A percentile compares a stretch with the other conserved stretches of the same genome.
Evolutionary conservation across 2,888 invertebrate species (phyloP).

Genomic region (Drosophila incognita): DNA sequence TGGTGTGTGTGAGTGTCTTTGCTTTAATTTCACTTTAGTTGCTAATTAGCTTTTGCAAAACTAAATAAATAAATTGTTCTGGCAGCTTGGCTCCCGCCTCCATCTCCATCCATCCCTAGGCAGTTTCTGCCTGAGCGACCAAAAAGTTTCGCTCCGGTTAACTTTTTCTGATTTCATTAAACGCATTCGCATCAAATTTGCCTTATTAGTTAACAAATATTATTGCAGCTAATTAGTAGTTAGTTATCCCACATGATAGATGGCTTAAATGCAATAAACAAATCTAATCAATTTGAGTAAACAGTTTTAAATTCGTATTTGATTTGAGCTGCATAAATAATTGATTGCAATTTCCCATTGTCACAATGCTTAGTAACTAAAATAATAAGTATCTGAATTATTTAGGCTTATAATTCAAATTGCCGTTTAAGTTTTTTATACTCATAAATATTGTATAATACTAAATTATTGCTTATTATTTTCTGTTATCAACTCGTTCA

Average conservation of each 20-base stretch:
- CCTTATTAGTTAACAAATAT: slow-evolving; percentile 44
- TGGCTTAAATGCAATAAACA: slow-evolving; percentile 9
- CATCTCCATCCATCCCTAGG: slow-evolving; percentile 20
- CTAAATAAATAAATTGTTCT: slow-evolving; percentile 73
- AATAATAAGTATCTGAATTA: not conserved
- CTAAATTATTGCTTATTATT: not conserved
- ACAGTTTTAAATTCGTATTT: not conserved
- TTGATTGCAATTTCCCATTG: not conserved
- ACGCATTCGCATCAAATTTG: slow-evolving; percentile 30
- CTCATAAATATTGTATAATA: not conserved
- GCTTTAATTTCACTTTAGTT: slow-evolving; percentile 80
- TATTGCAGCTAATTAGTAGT: slow-evolving; percentile 44
- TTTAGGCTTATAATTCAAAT: not conserved
- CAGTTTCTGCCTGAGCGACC: slow-evolving; percentile 43
- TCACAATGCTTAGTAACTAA: not conserved
- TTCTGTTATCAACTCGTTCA: not conserved
- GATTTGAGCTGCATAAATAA: not conserved
- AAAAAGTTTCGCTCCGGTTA: slow-evolving; percentile 34
- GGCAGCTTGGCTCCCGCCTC: slow-evolving; percentile 40
- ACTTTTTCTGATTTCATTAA: slow-evolving; percentile 33
- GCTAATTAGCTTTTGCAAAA: slow-evolving; percentile 77
- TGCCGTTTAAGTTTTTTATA: not conserved
- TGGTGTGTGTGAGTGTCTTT: slow-evolving; percentile 46
- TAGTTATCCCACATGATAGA: slow-evolving; percentile 1
- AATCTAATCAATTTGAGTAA: slow-evolving; percentile 3